phyloP scores from a whole-genome alignment of 2,797 vertebrate genomes.

The Leucoraja ocellata region DNA sequence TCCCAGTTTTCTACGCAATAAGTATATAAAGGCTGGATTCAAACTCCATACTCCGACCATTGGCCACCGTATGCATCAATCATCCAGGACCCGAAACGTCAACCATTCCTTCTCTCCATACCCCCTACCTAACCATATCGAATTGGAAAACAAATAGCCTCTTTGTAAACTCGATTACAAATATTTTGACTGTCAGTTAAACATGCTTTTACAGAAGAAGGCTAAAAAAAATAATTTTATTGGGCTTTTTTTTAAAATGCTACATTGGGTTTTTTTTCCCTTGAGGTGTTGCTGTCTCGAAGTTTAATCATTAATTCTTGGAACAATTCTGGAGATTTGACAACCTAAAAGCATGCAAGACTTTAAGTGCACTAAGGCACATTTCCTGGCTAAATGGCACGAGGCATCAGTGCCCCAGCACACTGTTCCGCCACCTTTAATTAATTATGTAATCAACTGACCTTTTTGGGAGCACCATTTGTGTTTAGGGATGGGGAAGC shows the following conservation, averaged over 20 bases:
- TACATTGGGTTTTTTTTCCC: not conserved
- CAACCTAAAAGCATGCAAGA: not conserved
- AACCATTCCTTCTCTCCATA: too few species aligned
- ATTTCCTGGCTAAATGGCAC: not conserved
- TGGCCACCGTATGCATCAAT: not conserved
- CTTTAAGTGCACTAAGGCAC: not conserved
- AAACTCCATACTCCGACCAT: not conserved
- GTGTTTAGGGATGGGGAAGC: slow-evolving; percentile 10
- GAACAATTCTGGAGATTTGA: not conserved
- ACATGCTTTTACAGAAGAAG: not conserved
- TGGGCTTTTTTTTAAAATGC: not conserved
- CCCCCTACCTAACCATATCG: not conserved
- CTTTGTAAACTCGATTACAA: not conserved
- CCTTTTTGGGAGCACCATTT: slow-evolving; percentile 25
- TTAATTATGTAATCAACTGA: slow-evolving; percentile 36
- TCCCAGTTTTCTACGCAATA: too few species aligned
- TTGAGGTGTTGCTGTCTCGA: not conserved
- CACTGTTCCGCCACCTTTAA: slow-evolving; percentile 23
- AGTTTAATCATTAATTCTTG: not conserved
- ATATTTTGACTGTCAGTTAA: not conserved
- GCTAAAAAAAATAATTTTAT: not conserved
- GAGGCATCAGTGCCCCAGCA: not conserved
- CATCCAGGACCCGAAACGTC: not conserved
- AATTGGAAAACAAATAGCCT: not conserved
- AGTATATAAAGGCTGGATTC: too few species aligned